These are phyloP conservation scores for Festucalex cinctus DNA, from an alignment of 2,113 vertebrate genomes.

Conservation along the genomic window DNA sequence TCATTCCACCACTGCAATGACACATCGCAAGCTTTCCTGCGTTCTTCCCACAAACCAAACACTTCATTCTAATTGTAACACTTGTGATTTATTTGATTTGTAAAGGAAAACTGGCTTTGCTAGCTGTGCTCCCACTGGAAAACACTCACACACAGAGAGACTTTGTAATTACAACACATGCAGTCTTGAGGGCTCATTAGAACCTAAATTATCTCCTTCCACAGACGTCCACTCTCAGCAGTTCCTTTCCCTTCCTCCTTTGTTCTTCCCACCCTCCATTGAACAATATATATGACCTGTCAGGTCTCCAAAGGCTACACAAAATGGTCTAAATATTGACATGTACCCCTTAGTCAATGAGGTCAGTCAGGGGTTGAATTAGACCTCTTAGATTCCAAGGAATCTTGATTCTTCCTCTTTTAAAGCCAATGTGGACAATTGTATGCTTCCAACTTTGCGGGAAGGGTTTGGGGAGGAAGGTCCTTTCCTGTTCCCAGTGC, in stretches of 20 bases:
- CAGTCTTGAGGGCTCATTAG: constrained; percentile 25
- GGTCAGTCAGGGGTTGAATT: neutral
- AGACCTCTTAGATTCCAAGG: neutral
- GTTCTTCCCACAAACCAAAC: constrained; percentile 70
- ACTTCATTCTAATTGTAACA: constrained; percentile 66
- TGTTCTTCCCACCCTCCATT: neutral
- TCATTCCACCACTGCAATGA: constrained; percentile 61
- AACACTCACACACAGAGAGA: constrained; percentile 24
- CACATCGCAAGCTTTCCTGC: constrained; percentile 63
- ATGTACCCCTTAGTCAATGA: neutral
- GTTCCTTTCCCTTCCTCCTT: constrained; percentile 9
- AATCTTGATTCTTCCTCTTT: neutral
- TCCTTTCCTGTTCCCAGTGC: neutral
- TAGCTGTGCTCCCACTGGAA: constrained; percentile 51
- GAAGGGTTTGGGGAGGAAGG: neutral
- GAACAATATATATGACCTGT: neutral
- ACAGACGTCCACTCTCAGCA: constrained; percentile 37
- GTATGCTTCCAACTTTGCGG: neutral
- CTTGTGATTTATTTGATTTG: constrained; percentile 61
- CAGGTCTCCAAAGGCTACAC: neutral
- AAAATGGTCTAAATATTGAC: neutral
- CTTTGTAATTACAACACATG: constrained; percentile 55
- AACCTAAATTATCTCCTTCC: constrained; percentile 44
- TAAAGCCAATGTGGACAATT: neutral
- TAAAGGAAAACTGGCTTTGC: constrained; percentile 53